A percentile compares a stretch with the other conserved stretches of the same genome.
Conservation (phyloP, 2,888 invertebrate genomes). For the Hirtodrosophila confusa region DNA sequence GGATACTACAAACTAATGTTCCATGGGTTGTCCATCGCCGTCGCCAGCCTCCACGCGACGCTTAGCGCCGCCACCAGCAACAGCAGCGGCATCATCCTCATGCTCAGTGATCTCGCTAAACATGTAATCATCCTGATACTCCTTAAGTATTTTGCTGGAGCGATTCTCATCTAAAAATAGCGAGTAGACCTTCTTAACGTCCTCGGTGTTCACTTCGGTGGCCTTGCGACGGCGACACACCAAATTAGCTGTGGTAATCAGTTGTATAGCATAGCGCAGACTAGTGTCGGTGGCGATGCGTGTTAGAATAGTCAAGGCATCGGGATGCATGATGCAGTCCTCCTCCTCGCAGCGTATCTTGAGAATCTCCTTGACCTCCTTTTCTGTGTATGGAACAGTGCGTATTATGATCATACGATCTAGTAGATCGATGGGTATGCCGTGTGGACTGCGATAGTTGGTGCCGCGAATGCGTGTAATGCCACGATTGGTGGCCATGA, state of each 20-base stretch:
- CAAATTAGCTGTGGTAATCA: constrained; percentile 97
- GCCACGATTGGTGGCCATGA: constrained; percentile 99
- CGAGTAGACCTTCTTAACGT: constrained; percentile 97
- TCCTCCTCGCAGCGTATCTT: constrained; percentile 98
- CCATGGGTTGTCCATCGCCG: constrained; percentile 81
- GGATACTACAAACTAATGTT: constrained; percentile 60
- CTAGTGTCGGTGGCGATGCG: constrained; percentile 97
- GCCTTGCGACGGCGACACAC: constrained; percentile 96
- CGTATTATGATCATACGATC: constrained; percentile 98
- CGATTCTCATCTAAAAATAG: constrained; percentile 97
- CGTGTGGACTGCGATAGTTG: constrained; percentile 96
- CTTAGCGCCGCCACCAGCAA: constrained; percentile 47
- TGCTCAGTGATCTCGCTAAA: constrained; percentile 88
- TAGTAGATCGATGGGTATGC: constrained; percentile 97
- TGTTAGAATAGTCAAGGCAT: constrained; percentile 95
- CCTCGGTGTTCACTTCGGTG: constrained; percentile 92
- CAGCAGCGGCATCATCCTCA: constrained; percentile 52
- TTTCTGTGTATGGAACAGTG: constrained; percentile 93
- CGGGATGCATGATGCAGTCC: constrained; percentile 96
- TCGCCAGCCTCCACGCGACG: constrained; percentile 67
- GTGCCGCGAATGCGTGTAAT: constrained; percentile 98
- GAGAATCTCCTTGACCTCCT: constrained; percentile 95
- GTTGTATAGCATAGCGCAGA: constrained; percentile 97
- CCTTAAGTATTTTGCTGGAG: constrained; percentile 96
- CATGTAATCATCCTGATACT: constrained; percentile 98